Evolutionary conservation across 2,888 invertebrate genomes (phyloP).

Genomic region (Metopia argyrocephala): DNA sequence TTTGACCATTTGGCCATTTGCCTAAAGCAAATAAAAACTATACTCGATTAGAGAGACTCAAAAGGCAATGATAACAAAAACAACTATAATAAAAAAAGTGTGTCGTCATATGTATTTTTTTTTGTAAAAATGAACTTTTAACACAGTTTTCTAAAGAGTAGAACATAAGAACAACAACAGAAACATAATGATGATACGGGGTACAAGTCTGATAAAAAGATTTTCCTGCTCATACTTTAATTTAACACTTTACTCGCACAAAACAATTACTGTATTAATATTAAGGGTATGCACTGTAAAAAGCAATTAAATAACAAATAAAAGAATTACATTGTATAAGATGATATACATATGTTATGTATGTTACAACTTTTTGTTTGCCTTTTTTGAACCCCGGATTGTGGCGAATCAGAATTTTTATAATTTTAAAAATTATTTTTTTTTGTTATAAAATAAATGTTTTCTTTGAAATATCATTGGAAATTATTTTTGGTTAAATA

Average conservation of each 20-base stretch:
- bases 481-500: no score
- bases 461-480: no score
- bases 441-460: no score
- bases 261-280: conserved; percentile 49
- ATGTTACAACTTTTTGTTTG: no score
- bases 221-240: no score
- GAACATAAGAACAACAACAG: conserved; percentile 30
- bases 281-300: conserved; percentile 33
- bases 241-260: conserved; percentile 15
- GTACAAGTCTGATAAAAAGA: neutral
- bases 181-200: neutral
- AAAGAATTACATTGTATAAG: neutral
- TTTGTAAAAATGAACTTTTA: conserved; percentile 60
- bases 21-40: conserved; percentile 49
- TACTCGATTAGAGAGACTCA: conserved; percentile 34
- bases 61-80: conserved; percentile 17
- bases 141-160: no score
- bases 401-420: no score
- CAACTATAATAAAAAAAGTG: conserved; percentile 37
- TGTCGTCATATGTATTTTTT: conserved; percentile 51
- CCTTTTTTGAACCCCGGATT: no score
- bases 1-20: conserved; percentile 61
- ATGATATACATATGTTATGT: no score
- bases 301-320: neutral
- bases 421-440: no score